phyloP scores from a whole-genome alignment of 2,797 vertebrate genomes.

The Buphagus erythrorhynchus region DNA sequence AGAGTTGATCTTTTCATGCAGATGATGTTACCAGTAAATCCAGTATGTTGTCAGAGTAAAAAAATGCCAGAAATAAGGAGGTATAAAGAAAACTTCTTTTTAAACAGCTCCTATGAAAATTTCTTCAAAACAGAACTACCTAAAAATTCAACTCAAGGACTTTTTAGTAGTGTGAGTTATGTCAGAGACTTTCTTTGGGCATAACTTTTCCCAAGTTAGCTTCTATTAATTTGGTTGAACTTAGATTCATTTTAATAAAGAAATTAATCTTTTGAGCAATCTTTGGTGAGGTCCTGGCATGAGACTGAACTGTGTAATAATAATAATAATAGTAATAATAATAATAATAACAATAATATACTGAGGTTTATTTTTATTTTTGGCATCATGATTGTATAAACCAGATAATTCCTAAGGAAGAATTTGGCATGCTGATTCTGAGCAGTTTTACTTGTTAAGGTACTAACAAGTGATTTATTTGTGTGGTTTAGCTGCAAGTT shows the following conservation, averaged over 20 bases:
- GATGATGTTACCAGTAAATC: not conserved
- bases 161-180: not conserved
- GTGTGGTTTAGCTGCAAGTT: not conserved
- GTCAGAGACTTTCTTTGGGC: not conserved
- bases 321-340: too few species aligned
- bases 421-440: not conserved
- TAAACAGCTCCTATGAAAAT: not conserved
- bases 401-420: not conserved
- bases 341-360: too few species aligned
- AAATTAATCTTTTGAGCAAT: not conserved
- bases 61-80: not conserved
- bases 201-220: not conserved
- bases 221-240: not conserved
- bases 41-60: not conserved
- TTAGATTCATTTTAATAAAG: not conserved
- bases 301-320: not conserved
- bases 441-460: not conserved
- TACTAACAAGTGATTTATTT: not conserved
- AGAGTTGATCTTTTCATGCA: not conserved
- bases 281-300: not conserved
- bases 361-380: not conserved
- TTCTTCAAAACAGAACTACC: not conserved
- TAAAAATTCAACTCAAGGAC: not conserved
- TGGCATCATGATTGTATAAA: not conserved
- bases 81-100: not conserved